Base-by-base conservation (phyloP, 2,888 invertebrate genomes). In the Stenoptilia bipunctidactyla region DNA sequence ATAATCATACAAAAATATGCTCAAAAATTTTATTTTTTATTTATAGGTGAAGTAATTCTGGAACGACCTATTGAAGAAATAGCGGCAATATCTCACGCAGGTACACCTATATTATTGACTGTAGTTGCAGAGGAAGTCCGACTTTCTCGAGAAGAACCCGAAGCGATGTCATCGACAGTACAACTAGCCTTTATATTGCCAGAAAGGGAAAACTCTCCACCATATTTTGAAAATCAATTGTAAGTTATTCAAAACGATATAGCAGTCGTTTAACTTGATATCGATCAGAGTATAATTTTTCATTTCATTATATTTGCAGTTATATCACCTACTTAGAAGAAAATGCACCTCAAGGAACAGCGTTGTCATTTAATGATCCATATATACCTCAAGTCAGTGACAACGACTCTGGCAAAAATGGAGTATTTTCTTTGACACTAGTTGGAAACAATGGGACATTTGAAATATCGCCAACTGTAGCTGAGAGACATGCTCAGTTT, bases 71-170 rank as follows among this genome's bases (percentile, higher is more conserved):
- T 95, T 20, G 89, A 91, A 50, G 92, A 94, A 58, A 88, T 95
- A 49, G 88, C 91, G 40, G 89, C 92, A 40, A 92, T 93, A 53
- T 91, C 92, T 12, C 91, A 92, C 58, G 89, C 91, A n/a, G 92
- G 92, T 38, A 90, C 93, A 41, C 94, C 95, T 1, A 91, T 95
- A 41, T 85, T 94, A 37, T 85, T 95, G 45, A 93, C 92, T 1
- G 91, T 95, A 39, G 89, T 94, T 38, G 95, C 95, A 2, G 94
- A 94, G 66, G 95, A 95, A 75, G 91, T 95, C 45, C 87, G 92
- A 51, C 79, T 89, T 47, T 87, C 87, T 42, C 86, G 90, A 47
- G 88, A 90, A 46, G 92, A 92, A 52, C 91, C 90, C 9, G 90
- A 91, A 47, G 90, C 93, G 14, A 91, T 92, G 86, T 91, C 93